These are phyloP conservation scores for Xiphophorus maculatus DNA, from an alignment of 2,113 vertebrate genomes.

Conservation along the genomic window DNA sequence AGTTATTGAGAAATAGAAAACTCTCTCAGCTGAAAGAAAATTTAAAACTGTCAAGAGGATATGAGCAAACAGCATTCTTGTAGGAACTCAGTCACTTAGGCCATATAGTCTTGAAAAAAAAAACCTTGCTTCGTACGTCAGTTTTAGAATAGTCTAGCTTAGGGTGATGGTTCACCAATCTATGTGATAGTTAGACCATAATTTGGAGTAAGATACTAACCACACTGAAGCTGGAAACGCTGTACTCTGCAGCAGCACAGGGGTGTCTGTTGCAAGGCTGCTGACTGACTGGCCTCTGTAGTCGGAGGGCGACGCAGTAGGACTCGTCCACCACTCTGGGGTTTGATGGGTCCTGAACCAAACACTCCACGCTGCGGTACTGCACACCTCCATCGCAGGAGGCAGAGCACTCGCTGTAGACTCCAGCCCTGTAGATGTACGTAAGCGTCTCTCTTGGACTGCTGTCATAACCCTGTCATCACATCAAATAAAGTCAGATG, in stretches of 20 bases:
- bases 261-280: slow-evolving; percentile 83
- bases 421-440: slow-evolving; percentile 78
- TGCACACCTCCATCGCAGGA: slow-evolving; percentile 86
- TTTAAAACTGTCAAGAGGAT: no score
- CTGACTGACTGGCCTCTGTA: slow-evolving; percentile 76
- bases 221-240: slow-evolving; percentile 69
- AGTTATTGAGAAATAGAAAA: no score
- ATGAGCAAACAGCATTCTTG: no score
- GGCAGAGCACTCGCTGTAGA: slow-evolving; percentile 85
- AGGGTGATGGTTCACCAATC: background rate
- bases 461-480: slow-evolving; percentile 34
- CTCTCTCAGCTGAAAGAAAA: no score
- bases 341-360: slow-evolving; percentile 63
- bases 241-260: slow-evolving; percentile 78
- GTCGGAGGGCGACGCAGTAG: slow-evolving; percentile 76
- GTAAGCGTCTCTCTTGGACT: slow-evolving; percentile 30
- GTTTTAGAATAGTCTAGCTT: background rate
- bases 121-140: background rate
- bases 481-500: background rate
- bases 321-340: slow-evolving; percentile 74
- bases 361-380: slow-evolving; percentile 85
- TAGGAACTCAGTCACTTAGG: no score
- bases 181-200: background rate
- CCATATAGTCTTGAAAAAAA: no score
- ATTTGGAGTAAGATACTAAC: slow-evolving; percentile 39